phyloP scores from a whole-genome alignment of 2,113 vertebrate species.

The Xyliphius kryptos region DNA sequence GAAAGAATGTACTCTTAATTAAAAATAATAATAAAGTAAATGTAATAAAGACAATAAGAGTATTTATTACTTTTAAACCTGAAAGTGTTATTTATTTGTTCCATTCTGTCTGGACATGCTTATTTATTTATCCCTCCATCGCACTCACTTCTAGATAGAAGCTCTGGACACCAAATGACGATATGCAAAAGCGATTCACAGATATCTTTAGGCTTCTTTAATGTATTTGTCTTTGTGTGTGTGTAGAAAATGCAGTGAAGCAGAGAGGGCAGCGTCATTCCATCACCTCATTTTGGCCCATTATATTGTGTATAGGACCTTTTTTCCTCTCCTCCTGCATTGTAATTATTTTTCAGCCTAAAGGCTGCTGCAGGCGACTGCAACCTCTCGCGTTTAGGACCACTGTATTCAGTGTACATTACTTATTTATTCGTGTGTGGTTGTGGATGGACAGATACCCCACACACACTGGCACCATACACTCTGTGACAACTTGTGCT shows the following conservation, averaged over 20 bases:
- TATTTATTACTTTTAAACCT: no score
- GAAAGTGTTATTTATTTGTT: no score
- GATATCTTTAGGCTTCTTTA: conserved; percentile 35
- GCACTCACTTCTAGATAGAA: no score
- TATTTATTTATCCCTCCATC: no score
- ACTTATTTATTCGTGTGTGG: conserved; percentile 70
- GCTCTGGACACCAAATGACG: no score
- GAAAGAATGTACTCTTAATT: no score
- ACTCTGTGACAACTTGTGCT: conserved; percentile 64
- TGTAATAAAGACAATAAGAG: no score
- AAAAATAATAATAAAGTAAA: no score
- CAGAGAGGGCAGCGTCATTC: conserved; percentile 62
- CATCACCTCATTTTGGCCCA: conserved; percentile 64
- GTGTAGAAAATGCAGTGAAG: conserved; percentile 49
- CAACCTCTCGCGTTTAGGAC: conserved; percentile 62
- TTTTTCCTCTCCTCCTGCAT: conserved; percentile 54
- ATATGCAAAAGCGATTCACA: no score
- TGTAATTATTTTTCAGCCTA: conserved; percentile 75
- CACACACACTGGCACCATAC: conserved; percentile 53
- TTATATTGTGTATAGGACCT: conserved; percentile 59
- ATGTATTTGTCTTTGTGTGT: conserved; percentile 11
- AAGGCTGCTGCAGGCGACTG: conserved; percentile 72
- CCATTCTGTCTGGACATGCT: no score
- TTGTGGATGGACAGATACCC: conserved; percentile 61
- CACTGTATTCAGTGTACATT: conserved; percentile 69